Base-by-base conservation (phyloP, 2,888 invertebrate species). In the Microplitis deprimator region DNA sequence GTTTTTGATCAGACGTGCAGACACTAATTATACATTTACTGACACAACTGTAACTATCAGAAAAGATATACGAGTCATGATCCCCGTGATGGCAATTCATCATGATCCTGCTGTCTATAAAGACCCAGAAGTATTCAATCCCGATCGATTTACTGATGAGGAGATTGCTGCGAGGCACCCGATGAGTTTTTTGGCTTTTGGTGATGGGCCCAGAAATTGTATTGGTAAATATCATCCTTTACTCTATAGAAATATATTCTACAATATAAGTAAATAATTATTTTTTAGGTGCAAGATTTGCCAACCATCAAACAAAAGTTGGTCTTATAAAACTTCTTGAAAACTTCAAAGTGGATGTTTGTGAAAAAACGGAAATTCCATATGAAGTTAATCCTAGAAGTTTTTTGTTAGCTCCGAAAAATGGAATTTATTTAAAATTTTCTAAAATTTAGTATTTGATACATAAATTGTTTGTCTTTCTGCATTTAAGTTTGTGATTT, bases 121-220 rank as follows among this genome's bases (percentile, higher is more conserved):
- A 39, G 79, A 87, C 68, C 87, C 87, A 6, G 83, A 87, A 13
- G 75, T 80, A 40, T 87, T 84, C 64, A 83, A 87, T 78, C 87
- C 87, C 0, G 86, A 87, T 77, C 80, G 87, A 77, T 88, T 88
- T 73, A 82, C 73, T n/a, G 84, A 85, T 0, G 85, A 85, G 8
- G 80, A 72, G 3, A 29, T 81, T 4, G 77, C 77, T 16, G 71
- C 77, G 0, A 82, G 87, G 38, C 85, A 86, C 72, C 84, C 82
- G 0, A 86, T 86, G 86, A 38, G 29, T 5, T 85, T 72, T 79
- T 38, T 88, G 39, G 84, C 87, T 1, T 89, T 89, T 73, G 89
- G 88, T 3, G 83, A 85, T 79, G 89, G 89, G 1, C 88, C 88
- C 0, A 83, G 87, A 76, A 88, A 87, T 79, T 89, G 89, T 72